Evolutionary conservation across 2,888 invertebrate species (phyloP), one percentile per base, ranked within the genome.

Genomic region (Autographa gamma): DNA sequence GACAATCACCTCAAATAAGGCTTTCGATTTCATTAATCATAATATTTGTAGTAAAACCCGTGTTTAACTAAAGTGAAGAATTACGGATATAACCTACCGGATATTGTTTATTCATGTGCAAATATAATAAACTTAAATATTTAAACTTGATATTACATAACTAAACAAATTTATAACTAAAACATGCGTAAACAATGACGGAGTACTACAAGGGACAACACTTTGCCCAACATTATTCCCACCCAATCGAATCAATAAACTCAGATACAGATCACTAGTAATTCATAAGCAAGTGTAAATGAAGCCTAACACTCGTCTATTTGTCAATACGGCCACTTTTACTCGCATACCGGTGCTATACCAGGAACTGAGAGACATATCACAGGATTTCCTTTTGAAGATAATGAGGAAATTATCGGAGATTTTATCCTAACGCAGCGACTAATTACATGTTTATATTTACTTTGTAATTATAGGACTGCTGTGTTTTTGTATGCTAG

Each of bases 351-450:
- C 63, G 34, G 6, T 16, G 68, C 68, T 60, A 25, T 77, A 77
- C 79, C 61, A 54, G 75, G 75, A 64, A 77, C 41, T 66, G 11
- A 59, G 41, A 69, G 54, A 16, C 54, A 56, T 31, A 11, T 60
- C 18, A 48, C 64, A 60, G 70, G 67, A 79, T 79, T 77, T 77
- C 79, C 79, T 77, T 77, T 75, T 60, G 25, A 34, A 71, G 70
- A 19, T 11, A 41, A 48, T 52, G 65, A 76, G 70, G 79, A 77
- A 79, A 79, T 71, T 64, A 65, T 77, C 16, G 18, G 56, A 34
- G 31, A 69, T 73, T 19, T 54, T 71, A 67, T 66, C 60, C 19
- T 60, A 58, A 16, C 59, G 48, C 25, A 9, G 32, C 25, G 19
- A 8, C 56, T 59, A 14, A 66, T 59, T 48, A 64, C 9, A 6